Evolutionary conservation across 1,140 invertebrate species (phyloP).

Genomic region (Papilio xuthus): DNA sequence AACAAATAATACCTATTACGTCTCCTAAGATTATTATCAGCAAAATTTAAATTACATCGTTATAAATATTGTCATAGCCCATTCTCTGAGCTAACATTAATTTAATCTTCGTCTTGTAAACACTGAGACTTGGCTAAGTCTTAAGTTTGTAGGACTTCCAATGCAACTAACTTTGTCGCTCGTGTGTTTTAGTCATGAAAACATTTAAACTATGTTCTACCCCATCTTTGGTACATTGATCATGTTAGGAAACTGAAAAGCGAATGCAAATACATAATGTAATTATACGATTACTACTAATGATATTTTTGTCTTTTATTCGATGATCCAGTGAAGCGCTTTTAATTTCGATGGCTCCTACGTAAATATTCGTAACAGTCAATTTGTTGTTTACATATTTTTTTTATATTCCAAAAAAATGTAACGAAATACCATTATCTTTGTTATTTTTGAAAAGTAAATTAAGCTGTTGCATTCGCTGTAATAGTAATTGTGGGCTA

Average conservation of each 20-base stretch:
- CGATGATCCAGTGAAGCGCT: neutral
- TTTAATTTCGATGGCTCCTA: too few relatives aligned
- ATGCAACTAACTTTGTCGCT: conserved; percentile 17
- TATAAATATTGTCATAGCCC: neutral
- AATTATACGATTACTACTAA: neutral
- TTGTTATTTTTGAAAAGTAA: too few relatives aligned
- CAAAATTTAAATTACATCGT: neutral
- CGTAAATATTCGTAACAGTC: too few relatives aligned
- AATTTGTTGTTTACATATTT: neutral
- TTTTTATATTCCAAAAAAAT: too few relatives aligned
- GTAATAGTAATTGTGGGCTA: too few relatives aligned
- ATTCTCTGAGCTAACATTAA: conserved; percentile 26
- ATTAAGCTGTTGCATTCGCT: too few relatives aligned
- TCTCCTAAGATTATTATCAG: neutral
- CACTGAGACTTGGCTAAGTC: conserved; percentile 9
- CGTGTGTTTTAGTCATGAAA: conserved; percentile 25
- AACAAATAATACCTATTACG: neutral
- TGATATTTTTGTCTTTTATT: neutral
- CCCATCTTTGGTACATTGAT: conserved; percentile 1
- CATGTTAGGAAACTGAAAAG: neutral
- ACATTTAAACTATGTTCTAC: conserved; percentile 12
- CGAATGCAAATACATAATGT: neutral
- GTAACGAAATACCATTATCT: too few relatives aligned
- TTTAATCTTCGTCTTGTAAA: conserved; percentile 29
- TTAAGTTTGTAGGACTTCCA: conserved; percentile 20